These are phyloP conservation scores for Drosophila parthenogenetica DNA, from an alignment of 2,888 invertebrate species.

Conservation along the genomic window DNA sequence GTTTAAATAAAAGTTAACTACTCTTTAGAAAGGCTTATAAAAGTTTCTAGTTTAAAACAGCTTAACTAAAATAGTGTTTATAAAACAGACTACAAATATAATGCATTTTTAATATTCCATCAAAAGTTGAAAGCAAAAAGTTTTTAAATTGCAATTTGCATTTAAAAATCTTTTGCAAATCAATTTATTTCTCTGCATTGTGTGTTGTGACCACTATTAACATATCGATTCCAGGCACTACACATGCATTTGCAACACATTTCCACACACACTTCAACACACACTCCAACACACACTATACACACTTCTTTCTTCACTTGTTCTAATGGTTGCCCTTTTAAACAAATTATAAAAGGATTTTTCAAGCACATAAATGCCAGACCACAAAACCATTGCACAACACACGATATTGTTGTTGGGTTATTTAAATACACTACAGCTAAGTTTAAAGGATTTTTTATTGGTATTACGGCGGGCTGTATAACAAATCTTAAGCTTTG, in stretches of 20 bases:
- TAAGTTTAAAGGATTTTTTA: not conserved
- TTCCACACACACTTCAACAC: slow-evolving; percentile 4
- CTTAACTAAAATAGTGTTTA: not conserved
- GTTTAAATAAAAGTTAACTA: slow-evolving; percentile 4
- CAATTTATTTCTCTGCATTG: slow-evolving; percentile 33
- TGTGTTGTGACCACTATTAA: slow-evolving; percentile 34
- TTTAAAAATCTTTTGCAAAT: slow-evolving; percentile 28
- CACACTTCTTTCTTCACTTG: slow-evolving; percentile 19
- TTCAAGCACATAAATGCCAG: slow-evolving; percentile 44
- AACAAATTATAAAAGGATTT: slow-evolving; percentile 56
- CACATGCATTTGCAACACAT: slow-evolving; percentile 34
- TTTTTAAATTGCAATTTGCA: slow-evolving; percentile 20
- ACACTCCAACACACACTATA: slow-evolving; percentile 15
- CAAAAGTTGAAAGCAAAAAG: not conserved
- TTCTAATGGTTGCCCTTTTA: slow-evolving; percentile 38
- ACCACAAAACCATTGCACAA: slow-evolving; percentile 59
- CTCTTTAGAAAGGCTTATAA: not conserved
- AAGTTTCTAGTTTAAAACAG: not conserved
- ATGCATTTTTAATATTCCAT: not conserved
- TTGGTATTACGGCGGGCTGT: too few relatives aligned
- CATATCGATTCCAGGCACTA: slow-evolving; percentile 50
- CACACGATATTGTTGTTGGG: slow-evolving; percentile 12
- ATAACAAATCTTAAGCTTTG: too few relatives aligned
- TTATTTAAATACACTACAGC: slow-evolving; percentile 25
- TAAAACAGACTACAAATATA: not conserved